Base-by-base conservation (phyloP, 2,797 vertebrate genomes). In the Myotis findleyi region DNA sequence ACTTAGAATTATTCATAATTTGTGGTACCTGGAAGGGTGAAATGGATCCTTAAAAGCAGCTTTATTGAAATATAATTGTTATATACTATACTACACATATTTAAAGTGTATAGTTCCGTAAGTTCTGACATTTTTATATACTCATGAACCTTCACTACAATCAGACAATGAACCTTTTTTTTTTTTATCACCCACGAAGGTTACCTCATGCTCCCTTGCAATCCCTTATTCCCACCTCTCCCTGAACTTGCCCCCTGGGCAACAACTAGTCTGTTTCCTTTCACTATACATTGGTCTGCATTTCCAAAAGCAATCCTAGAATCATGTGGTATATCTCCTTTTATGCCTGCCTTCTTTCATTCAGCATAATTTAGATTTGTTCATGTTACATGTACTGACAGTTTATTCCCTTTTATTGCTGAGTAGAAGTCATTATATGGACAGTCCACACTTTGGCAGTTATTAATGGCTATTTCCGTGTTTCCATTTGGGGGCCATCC, bases 281-380 rank as follows among this genome's bases (percentile, higher is more conserved):
- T 64, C 17, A n/a, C 27, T 68, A 4, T 11, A 4, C 10, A 3
- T 51, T 69, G 25, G 6, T 47, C 62, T 94, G 10, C 59, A 59
- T 92, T 94, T 86, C 47, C 23, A 77, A 93, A 86, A 72, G 55
- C 30, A 85, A 6, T 79, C 62, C n/a, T 18, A 81, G 38, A 55
- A 49, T 69, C 36, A 23, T 55, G 69, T 18, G 62, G 18, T 23
- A 69, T 33, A 44, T 44, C 9, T 38, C 49, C 6, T 68, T 51
- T 81, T 33, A 57, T 14, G 2, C 25, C 23, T 68, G 20, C 51
- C 51, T 87, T 87, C 14, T 82, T 82, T 81, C 23, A 80, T 47
- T 86, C 8, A 76, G 14, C 20, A 53, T 18, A 66, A 64, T 16
- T 21, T 27, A 84, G 17, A 73, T 84, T 81, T 14, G 59, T 89